Evolutionary conservation across 2,888 invertebrate genomes (phyloP), one percentile per base, ranked within the genome.

Genomic region (Drosophila subsilvestris): DNA sequence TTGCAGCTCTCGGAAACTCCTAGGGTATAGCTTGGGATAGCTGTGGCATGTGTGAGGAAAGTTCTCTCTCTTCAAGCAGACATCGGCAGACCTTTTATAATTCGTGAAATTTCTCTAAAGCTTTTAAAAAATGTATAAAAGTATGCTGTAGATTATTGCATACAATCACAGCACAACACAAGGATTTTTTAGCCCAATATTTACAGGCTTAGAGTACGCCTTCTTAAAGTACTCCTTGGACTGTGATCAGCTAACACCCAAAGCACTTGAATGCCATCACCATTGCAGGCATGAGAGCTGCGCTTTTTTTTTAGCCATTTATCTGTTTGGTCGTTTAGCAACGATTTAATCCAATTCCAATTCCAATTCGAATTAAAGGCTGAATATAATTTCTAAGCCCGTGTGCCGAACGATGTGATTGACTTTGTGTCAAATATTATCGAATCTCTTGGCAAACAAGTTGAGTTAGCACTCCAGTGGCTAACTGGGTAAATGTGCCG

Each of bases 401-500:
- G n/a, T 37, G 37, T 37, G 37, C 14, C 37, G 37, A 37, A n/a
- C 37, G 37, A 37, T 37, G 14, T 37, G 42, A n/a, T 18, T 20
- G 44, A 51, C 29, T 48, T 48, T 48, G 37, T 25, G 57, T 57
- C 57, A 48, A 32, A 3, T n/a, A 22, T n/a, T 12, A 53, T 53
- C 20, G 20, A 60, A 53, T 60, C 45, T 25, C 48, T 63, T 51
- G 29, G 63, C 65, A 27, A 69, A 63, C 63, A 37, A 45, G 63
- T 63, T 57, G 57, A 53, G 57, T 75, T 59, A 75, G 70, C 75
- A 75, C 62, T 70, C 59, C 56, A 70, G 9, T 73, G 73, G 48
- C 45, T 65, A 70, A 70, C 37, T 75, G 70, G 70, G 66, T 75
- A 65, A 75, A 75, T 75, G 65, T 75, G 74, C 55, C 74, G 72